phyloP scores from a whole-genome alignment of 2,113 vertebrate genomes.

The Spermophilus dauricus region DNA sequence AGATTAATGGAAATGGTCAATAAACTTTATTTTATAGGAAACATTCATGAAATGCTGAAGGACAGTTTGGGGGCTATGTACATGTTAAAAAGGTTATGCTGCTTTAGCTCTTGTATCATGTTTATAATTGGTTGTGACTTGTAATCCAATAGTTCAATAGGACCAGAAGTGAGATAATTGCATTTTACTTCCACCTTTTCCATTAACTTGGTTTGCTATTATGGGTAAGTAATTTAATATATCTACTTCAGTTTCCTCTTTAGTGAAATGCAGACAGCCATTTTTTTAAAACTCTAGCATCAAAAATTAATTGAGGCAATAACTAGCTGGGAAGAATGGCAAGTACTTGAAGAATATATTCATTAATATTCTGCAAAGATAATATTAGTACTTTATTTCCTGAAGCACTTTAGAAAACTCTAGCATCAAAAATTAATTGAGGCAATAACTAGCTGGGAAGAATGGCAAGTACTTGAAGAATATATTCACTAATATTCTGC shows the following conservation, averaged over 20 bases:
- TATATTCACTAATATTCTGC: constrained; percentile 65
- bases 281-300: constrained; percentile 22
- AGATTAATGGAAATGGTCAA: constrained; percentile 18
- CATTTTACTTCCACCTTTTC: constrained; percentile 75
- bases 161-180: constrained; percentile 70
- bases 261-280: constrained; percentile 50
- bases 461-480: constrained; percentile 51
- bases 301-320: constrained; percentile 66
- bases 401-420: constrained; percentile 55
- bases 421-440: constrained; percentile 66
- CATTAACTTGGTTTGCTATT: constrained; percentile 67
- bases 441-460: constrained; percentile 55
- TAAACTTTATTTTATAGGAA: constrained; percentile 24
- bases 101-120: constrained; percentile 23
- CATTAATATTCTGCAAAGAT: constrained; percentile 62
- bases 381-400: constrained; percentile 51
- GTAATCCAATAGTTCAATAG: constrained; percentile 67
- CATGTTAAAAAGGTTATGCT: constrained; percentile 14
- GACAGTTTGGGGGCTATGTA: background rate
- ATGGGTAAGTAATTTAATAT: constrained; percentile 75
- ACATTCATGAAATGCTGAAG: background rate
- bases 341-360: constrained; percentile 61
- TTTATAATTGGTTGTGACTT: constrained; percentile 67
- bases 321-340: constrained; percentile 56
- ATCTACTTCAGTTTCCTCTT: constrained; percentile 65